Evolutionary conservation across 53 echinoderm and acorn worm genomes (phyloP).

Genomic region (Crossaster papposus): DNA sequence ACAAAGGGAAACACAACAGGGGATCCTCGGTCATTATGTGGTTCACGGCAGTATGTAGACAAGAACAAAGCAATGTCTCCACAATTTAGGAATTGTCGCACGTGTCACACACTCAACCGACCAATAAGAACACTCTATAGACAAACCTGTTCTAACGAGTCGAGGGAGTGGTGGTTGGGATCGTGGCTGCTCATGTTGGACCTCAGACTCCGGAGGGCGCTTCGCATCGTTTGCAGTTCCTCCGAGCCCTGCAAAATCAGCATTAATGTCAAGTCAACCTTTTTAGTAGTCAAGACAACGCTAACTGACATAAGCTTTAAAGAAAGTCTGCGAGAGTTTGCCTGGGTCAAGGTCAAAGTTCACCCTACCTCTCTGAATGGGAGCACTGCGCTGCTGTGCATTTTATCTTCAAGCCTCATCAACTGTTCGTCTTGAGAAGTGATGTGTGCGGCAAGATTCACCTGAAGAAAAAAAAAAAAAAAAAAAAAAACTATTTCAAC

Average conservation of each 20-base stretch:
- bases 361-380: slow-evolving; percentile 73
- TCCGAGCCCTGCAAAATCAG: slow-evolving; percentile 72
- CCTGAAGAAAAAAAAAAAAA: slow-evolving; percentile 53
- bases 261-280: no score
- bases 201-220: slow-evolving; percentile 77
- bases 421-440: slow-evolving; percentile 85
- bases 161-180: slow-evolving; percentile 88
- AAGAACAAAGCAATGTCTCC: no score
- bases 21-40: no score
- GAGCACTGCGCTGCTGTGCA: slow-evolving; percentile 43
- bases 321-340: no score
- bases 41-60: no score
- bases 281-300: no score
- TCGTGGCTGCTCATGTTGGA: slow-evolving; percentile 88
- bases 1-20: no score
- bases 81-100: no score
- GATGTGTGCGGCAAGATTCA: slow-evolving; percentile 78
- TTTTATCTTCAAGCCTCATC: slow-evolving; percentile 75
- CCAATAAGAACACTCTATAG: no score
- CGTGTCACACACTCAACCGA: no score
- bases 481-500: background rate
- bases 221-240: slow-evolving; percentile 81
- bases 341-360: background rate
- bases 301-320: background rate
- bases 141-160: slow-evolving; percentile 87